These are phyloP conservation scores for Graptemys geographica DNA, from an alignment of 2,797 vertebrate species.

Conservation along the genomic window DNA sequence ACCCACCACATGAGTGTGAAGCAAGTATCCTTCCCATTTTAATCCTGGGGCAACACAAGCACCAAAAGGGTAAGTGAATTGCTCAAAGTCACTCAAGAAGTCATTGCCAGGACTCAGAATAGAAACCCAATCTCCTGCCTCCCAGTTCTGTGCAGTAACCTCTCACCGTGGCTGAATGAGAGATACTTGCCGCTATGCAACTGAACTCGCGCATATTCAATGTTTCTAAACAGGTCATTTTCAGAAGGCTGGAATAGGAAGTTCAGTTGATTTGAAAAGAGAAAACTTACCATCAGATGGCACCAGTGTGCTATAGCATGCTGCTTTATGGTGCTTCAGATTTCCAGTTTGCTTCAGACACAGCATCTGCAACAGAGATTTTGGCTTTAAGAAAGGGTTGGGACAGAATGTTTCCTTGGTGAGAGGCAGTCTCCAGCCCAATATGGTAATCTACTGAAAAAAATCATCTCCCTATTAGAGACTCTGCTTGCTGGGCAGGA, in stretches of 20 bases:
- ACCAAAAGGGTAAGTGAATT: neutral
- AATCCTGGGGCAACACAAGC: neutral
- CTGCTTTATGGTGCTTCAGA: neutral
- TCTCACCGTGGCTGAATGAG: too few species aligned
- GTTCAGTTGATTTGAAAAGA: neutral
- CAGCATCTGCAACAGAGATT: conserved; percentile 66
- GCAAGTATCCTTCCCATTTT: neutral
- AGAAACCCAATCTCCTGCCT: neutral
- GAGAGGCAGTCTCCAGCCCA: neutral
- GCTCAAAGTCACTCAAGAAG: neutral
- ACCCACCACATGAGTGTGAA: neutral
- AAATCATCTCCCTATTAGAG: neutral
- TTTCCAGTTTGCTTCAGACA: conserved; percentile 12
- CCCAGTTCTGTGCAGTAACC: neutral
- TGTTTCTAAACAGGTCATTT: neutral
- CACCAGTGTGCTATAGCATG: conserved; percentile 54
- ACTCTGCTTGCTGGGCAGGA: neutral
- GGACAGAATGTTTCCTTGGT: neutral
- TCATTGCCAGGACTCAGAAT: neutral
- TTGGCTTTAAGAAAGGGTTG: neutral
- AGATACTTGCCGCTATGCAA: neutral
- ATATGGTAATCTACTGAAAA: neutral
- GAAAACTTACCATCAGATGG: conserved; percentile 81
- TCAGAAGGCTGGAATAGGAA: neutral
- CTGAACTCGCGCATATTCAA: neutral